Percentiles rank a stretch among this genome's conserved stretches.
phyloP scores from a whole-genome alignment of 2,888 invertebrate species.

The Dicycla oo region DNA sequence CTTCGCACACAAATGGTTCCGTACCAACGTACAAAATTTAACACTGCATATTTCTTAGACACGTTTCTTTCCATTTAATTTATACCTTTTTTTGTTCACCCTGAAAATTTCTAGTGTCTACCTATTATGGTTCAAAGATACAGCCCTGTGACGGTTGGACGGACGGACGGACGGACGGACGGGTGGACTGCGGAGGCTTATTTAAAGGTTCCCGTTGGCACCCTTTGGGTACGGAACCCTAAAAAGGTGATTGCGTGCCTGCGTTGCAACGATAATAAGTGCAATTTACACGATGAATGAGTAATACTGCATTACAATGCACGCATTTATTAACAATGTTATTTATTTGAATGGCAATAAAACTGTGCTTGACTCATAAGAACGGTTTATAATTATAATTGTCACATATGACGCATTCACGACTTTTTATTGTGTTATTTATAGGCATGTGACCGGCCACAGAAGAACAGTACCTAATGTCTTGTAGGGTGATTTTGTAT shows the following conservation, averaged over 20 bases:
- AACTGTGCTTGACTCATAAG: conserved; percentile 24
- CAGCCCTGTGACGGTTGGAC: neutral
- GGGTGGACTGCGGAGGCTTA: neutral
- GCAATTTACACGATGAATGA: conserved; percentile 26
- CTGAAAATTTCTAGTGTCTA: neutral
- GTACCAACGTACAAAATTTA: neutral
- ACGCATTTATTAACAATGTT: conserved; percentile 25
- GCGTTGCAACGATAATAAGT: conserved; percentile 15
- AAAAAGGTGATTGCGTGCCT: conserved; percentile 27
- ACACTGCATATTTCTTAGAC: too few species aligned
- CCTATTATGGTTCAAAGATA: neutral
- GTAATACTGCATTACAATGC: conserved; percentile 18
- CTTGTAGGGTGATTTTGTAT: neutral
- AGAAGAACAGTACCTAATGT: neutral
- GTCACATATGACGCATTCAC: conserved; percentile 26
- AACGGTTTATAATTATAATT: conserved; percentile 32
- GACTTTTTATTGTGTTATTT: conserved; percentile 11
- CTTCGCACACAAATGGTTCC: neutral
- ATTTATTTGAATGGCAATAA: conserved; percentile 8
- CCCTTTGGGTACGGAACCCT: neutral
- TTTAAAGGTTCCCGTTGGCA: neutral
- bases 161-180: neutral
- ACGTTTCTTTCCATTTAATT: neutral
- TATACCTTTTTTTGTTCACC: too few species aligned
- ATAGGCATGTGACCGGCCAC: neutral